phyloP scores from a whole-genome alignment of 1,140 invertebrate species.

The Thalassaphorura encarpata region DNA sequence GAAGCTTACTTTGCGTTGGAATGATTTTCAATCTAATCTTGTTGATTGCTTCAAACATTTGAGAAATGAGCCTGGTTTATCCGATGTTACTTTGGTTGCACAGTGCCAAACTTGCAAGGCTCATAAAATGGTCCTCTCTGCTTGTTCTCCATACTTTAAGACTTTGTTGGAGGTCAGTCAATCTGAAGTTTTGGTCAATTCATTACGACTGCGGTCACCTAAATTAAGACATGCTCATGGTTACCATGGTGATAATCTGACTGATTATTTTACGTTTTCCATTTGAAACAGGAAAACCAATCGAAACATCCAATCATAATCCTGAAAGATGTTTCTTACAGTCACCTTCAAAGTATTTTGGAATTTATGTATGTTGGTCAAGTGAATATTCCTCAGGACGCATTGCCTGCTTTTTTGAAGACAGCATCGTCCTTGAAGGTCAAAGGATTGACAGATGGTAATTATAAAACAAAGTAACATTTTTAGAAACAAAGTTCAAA shows the following conservation, averaged over 20 bases:
- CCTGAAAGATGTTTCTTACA: slow-evolving; percentile 81
- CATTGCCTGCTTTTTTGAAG: slow-evolving; percentile 73
- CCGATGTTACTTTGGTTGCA: slow-evolving; percentile 83
- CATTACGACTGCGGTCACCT: too few relatives aligned
- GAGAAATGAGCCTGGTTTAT: slow-evolving; percentile 63
- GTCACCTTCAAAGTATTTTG: slow-evolving; percentile 81
- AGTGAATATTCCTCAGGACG: slow-evolving; percentile 86
- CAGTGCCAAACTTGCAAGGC: slow-evolving; percentile 83
- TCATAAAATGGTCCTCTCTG: slow-evolving; percentile 85
- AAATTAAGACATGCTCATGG: not conserved
- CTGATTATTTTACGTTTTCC: too few relatives aligned
- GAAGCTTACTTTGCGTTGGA: not conserved
- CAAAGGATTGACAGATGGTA: slow-evolving; percentile 71
- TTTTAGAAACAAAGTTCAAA: too few relatives aligned
- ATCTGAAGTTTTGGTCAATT: too few relatives aligned
- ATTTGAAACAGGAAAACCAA: slow-evolving; percentile 60
- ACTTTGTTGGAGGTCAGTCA: slow-evolving; percentile 41
- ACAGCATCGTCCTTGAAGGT: slow-evolving; percentile 84
- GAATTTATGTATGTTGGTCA: slow-evolving; percentile 90
- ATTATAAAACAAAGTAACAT: too few relatives aligned
- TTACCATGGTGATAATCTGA: not conserved
- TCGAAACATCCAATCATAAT: slow-evolving; percentile 82
- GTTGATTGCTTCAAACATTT: not conserved
- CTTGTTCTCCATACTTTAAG: slow-evolving; percentile 90
- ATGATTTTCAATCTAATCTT: not conserved